Evolutionary conservation across 2,888 invertebrate species (phyloP).

Genomic region (Orthosia gracilis): DNA sequence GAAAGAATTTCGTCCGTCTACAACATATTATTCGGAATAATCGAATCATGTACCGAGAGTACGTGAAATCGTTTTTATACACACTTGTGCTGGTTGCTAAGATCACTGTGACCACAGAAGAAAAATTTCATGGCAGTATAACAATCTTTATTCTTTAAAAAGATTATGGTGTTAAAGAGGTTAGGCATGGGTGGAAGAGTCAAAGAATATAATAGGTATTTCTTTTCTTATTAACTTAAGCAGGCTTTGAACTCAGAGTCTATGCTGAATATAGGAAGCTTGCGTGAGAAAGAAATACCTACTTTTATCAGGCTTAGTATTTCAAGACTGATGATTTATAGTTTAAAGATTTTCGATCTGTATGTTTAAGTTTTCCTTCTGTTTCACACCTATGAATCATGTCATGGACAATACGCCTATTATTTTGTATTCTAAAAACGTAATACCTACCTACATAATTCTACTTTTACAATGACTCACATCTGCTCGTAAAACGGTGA

Average conservation of each 20-base stretch:
- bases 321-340: no score
- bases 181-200: background rate
- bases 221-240: no score
- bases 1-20: constrained; percentile 43
- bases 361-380: background rate
- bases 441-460: background rate
- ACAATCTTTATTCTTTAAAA: background rate
- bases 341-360: background rate
- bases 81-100: constrained; percentile 20
- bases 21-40: constrained; percentile 39
- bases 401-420: background rate
- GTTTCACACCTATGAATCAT: constrained; percentile 30
- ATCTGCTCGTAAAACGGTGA: no score
- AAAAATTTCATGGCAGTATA: constrained; percentile 3
- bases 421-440: background rate
- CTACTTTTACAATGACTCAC: constrained; percentile 23
- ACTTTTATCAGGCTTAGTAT: no score
- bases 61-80: constrained; percentile 54
- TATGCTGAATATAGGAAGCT: no score
- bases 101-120: constrained; percentile 27
- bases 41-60: constrained; percentile 44
- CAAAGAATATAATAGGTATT: no score
- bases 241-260: no score
- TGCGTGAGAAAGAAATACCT: no score
- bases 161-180: background rate